Evolutionary conservation across 1,140 invertebrate species (phyloP), one percentile per base, ranked within the genome.

Genomic region (Lepidurus apus): DNA sequence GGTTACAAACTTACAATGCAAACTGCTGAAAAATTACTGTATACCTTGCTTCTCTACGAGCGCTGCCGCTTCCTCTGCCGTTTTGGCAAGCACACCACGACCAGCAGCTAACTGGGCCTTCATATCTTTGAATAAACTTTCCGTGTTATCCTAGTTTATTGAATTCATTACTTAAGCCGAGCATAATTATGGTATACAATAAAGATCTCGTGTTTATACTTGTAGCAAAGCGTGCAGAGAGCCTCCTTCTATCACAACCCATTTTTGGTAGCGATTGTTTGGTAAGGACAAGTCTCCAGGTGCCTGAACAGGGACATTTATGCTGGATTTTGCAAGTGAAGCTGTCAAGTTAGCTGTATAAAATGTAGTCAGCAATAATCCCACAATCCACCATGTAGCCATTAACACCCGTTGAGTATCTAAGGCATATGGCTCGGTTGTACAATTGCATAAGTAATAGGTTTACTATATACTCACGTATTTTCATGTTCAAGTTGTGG

Each of bases 261-360:
- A 82, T 34, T 82, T 81, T 53, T 81, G 42, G 26, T 81, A 73
- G 26, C 81, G 75, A 26, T 80, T 80, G 47, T 80, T 81, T 81
- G 76, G 21, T 42, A 77, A 74, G n/a, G 45, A 73, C 44, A 80
- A 43, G 42, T 78, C 74, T 5, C 13, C 13, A 17, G 79, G 74
- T 21, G 65, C 11, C 34, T 76, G 79, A 43, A 79, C 43, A 7
- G 91, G 90, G 79, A 95, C 86, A 0, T 92, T 93, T 81, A 95
- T 94, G 82, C 91, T 90, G 1, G 93, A 94, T 11, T 94, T 85
- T 0, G 93, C 95, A 2, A 96, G 87, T 83, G 95, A 95, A 34
- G 94, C 94, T 1, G 94, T 96, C 78, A 96, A 87, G 85, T 96
- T 95, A 1, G 94, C 94, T 4, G 94, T 96, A 84, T 96, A 96